These are phyloP conservation scores for Myotis myotis DNA, from an alignment of 2,797 vertebrate genomes.

Conservation along the genomic window DNA sequence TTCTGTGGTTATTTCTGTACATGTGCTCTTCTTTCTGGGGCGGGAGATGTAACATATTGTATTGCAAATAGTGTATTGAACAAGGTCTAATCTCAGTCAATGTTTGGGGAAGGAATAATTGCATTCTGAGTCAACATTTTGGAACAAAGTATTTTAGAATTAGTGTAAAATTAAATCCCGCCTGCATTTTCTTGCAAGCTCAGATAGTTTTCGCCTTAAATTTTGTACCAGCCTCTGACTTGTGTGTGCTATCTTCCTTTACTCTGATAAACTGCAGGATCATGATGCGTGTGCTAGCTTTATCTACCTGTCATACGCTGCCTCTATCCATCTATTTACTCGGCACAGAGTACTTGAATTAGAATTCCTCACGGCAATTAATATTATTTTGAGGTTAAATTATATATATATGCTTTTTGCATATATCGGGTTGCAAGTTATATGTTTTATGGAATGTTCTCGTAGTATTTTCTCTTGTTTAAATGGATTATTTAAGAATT, in stretches of 20 bases:
- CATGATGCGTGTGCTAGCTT: background rate
- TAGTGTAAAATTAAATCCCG: background rate
- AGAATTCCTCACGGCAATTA: conserved; percentile 51
- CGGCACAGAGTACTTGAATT: background rate
- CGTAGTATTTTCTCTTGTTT: conserved; percentile 64
- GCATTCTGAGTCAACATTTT: conserved; percentile 27
- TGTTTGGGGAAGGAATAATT: conserved; percentile 8
- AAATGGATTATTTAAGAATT: conserved; percentile 70
- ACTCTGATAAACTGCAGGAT: background rate
- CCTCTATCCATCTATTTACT: background rate
- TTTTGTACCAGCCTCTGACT: background rate
- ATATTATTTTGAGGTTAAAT: background rate
- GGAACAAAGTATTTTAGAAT: conserved; percentile 23
- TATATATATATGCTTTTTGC: conserved; percentile 41
- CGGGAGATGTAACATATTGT: background rate
- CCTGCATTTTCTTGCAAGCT: background rate
- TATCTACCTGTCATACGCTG: background rate
- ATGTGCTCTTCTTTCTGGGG: background rate
- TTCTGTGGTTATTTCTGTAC: background rate
- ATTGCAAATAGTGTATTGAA: background rate
- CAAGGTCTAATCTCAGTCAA: background rate
- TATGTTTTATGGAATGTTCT: conserved; percentile 35
- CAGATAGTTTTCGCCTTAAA: background rate
- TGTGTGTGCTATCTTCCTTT: background rate
- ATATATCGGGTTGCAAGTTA: background rate